phyloP scores from a whole-genome alignment of 2,888 invertebrate genomes.

The Apamea epomidion region DNA sequence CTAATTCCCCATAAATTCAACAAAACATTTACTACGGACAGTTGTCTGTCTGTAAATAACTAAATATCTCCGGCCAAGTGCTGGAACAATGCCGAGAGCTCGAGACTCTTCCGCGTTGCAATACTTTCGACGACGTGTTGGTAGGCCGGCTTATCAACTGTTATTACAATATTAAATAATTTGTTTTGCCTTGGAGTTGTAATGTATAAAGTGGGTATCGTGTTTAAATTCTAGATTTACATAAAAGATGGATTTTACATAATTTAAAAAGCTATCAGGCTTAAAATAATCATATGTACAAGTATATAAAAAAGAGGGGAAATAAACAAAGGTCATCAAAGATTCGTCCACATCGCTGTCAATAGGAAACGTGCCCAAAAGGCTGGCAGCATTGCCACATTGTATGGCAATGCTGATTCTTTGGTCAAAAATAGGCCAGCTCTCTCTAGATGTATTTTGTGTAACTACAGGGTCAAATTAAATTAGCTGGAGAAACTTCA shows the following conservation, averaged over 20 bases:
- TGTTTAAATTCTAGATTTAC: too few species aligned
- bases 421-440: too few species aligned
- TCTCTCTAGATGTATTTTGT: too few species aligned
- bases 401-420: too few species aligned
- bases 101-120: conserved; percentile 62
- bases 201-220: conserved; percentile 2
- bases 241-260: too few species aligned
- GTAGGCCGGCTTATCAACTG: conserved; percentile 64
- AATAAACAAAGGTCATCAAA: too few species aligned
- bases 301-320: too few species aligned
- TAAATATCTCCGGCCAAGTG: conserved; percentile 68
- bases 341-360: too few species aligned
- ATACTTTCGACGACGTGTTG: conserved; percentile 44
- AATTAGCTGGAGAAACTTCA: not conserved
- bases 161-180: conserved; percentile 48
- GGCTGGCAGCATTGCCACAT: too few species aligned
- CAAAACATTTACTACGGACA: conserved; percentile 62
- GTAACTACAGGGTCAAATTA: not conserved
- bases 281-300: too few species aligned
- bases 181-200: conserved; percentile 25
- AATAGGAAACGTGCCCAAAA: too few species aligned
- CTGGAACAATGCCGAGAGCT: conserved; percentile 76
- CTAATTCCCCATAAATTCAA: conserved; percentile 50
- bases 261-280: too few species aligned
- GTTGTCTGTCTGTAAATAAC: conserved; percentile 66